phyloP scores from a whole-genome alignment of 2,113 vertebrate genomes.

The Ornithorhynchus anatinus region DNA sequence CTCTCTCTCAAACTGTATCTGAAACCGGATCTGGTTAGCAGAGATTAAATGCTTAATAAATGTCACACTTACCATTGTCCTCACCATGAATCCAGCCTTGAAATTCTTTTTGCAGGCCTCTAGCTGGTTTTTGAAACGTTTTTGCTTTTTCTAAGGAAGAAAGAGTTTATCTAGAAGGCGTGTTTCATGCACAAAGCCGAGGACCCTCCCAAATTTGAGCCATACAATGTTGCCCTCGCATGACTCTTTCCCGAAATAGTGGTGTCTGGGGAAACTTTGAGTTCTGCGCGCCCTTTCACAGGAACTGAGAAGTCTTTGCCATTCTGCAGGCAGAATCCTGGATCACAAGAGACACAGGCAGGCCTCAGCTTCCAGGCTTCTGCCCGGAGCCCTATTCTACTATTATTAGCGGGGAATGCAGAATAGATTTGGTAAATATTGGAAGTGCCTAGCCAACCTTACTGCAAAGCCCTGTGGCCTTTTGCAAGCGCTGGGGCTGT shows the following conservation, averaged over 20 bases:
- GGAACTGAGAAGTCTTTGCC: slow-evolving; percentile 73
- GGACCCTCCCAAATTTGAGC: slow-evolving; percentile 33
- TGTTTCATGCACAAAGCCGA: slow-evolving; percentile 11
- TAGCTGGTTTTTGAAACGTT: not conserved
- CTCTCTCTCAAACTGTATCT: too few species aligned
- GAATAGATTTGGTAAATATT: slow-evolving; percentile 75
- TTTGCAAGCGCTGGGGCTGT: slow-evolving; percentile 22
- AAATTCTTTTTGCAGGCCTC: too few species aligned
- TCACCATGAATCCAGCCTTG: too few species aligned
- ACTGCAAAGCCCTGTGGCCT: slow-evolving; percentile 60
- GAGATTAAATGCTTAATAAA: too few species aligned
- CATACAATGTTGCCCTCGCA: slow-evolving; percentile 50
- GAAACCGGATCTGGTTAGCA: too few species aligned
- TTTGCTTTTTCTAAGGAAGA: slow-evolving; percentile 26
- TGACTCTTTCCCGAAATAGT: slow-evolving; percentile 72
- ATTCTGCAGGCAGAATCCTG: slow-evolving; percentile 54
- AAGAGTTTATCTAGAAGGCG: not conserved
- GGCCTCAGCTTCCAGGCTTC: slow-evolving; percentile 47
- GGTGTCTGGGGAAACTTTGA: slow-evolving; percentile 63
- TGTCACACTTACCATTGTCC: too few species aligned
- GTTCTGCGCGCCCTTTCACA: slow-evolving; percentile 59
- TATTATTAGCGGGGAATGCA: slow-evolving; percentile 75
- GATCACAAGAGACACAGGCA: slow-evolving; percentile 69
- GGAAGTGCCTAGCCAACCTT: slow-evolving; percentile 60
- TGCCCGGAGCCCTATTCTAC: slow-evolving; percentile 59